Evolutionary conservation across 2,888 invertebrate species (phyloP).

Genomic region (Carcina quercana): DNA sequence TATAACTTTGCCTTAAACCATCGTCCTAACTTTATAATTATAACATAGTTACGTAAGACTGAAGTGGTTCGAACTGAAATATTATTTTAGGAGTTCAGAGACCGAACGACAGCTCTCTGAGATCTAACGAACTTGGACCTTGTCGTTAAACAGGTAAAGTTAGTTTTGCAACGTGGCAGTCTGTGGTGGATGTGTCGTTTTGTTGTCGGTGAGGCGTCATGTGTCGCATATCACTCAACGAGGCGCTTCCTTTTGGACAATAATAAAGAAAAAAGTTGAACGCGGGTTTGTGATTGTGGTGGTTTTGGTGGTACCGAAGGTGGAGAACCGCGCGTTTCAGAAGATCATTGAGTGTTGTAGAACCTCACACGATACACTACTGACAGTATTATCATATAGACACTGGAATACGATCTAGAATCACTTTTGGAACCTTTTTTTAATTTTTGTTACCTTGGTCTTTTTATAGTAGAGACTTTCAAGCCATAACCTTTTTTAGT

Average conservation of each 20-base stretch:
- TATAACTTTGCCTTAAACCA: conserved; percentile 45
- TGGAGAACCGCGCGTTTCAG: too few species aligned
- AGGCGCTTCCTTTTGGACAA: conserved; percentile 66
- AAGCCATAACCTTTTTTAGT: too few species aligned
- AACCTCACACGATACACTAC: too few species aligned
- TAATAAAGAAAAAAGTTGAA: conserved; percentile 46
- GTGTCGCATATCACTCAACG: conserved; percentile 71
- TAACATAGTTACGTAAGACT: conserved; percentile 65
- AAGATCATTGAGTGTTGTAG: too few species aligned
- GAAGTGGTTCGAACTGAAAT: conserved; percentile 66
- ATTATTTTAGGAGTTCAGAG: conserved; percentile 72
- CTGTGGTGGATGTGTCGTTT: conserved; percentile 37
- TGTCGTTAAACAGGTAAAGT: conserved; percentile 37
- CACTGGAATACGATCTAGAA: too few species aligned
- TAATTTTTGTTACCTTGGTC: too few species aligned
- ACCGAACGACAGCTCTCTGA: conserved; percentile 32
- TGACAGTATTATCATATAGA: too few species aligned
- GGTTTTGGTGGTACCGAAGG: conserved; percentile 32
- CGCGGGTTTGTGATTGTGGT: conserved; percentile 26
- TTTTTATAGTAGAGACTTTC: too few species aligned
- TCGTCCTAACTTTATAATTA: conserved; percentile 63
- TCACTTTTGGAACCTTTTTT: too few species aligned
- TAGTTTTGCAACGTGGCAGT: conserved; percentile 33
- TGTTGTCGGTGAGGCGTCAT: conserved; percentile 38
- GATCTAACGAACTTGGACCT: conserved; percentile 34